phyloP scores from a whole-genome alignment of 2,888 invertebrate genomes.

The Julus scanicus region DNA sequence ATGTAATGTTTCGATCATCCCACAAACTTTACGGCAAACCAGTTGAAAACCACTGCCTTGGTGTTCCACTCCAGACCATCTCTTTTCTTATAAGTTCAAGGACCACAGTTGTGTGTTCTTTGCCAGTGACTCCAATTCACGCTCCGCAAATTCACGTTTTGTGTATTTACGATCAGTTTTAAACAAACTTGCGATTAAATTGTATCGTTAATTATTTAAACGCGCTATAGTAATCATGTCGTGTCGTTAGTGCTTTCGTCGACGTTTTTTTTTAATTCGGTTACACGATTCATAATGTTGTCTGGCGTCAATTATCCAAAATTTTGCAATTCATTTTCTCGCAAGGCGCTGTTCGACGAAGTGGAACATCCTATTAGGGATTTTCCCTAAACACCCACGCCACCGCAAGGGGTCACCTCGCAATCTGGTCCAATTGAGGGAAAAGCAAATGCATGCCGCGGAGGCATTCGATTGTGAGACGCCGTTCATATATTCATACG shows the following conservation, averaged over 20 bases:
- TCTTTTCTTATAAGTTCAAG: no score
- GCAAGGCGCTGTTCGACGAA: neutral
- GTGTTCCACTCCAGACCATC: no score
- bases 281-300: neutral
- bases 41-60: no score
- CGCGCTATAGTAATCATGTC: neutral
- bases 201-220: neutral
- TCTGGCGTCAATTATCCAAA: conserved; percentile 8
- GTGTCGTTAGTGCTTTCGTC: neutral
- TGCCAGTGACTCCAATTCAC: no score
- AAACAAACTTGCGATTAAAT: neutral
- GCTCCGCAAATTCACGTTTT: neutral
- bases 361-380: conserved; percentile 24
- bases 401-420: neutral
- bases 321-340: neutral
- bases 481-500: conserved; percentile 20
- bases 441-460: neutral
- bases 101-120: no score
- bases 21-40: no score
- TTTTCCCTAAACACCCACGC: conserved; percentile 26
- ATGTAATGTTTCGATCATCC: no score
- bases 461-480: neutral
- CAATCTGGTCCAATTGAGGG: neutral
- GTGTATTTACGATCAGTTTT: neutral
- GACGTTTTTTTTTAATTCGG: neutral